Conservation (phyloP, 2,113 vertebrate species). For the Pseudois nayaur region DNA sequence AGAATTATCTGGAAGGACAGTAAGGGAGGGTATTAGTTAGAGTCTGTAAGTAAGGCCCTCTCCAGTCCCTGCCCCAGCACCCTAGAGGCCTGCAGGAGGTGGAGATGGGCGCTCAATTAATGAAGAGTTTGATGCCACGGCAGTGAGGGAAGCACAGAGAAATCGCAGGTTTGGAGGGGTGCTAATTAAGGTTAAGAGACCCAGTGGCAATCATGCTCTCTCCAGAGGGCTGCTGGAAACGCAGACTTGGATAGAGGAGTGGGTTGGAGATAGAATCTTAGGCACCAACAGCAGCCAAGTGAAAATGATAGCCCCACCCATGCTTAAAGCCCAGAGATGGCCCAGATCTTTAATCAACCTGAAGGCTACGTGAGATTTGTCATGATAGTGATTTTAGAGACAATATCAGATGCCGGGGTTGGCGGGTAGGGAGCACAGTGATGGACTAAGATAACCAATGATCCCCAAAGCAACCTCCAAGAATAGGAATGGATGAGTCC, state of each 20-base stretch:
- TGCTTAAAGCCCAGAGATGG: neutral
- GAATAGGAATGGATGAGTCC: fast-evolving
- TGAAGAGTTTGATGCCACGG: neutral
- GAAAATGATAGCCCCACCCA: neutral
- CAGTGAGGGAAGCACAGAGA: neutral
- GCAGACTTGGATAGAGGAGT: neutral
- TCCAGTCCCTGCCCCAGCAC: neutral
- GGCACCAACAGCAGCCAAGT: neutral
- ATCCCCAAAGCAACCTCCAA: neutral
- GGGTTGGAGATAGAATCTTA: neutral
- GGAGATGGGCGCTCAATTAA: neutral
- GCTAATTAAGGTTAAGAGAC: neutral
- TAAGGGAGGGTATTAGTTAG: neutral
- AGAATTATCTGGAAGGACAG: neutral
- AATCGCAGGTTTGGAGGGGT: neutral
- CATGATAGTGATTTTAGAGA: neutral
- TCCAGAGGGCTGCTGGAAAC: neutral
- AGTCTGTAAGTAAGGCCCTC: neutral
- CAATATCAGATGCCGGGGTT: neutral
- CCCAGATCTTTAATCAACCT: neutral
- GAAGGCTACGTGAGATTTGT: neutral
- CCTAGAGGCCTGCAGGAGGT: neutral
- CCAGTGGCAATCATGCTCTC: fast-evolving
- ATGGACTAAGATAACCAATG: neutral
- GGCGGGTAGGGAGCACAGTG: neutral